phyloP scores from a whole-genome alignment of 2,888 invertebrate genomes.

The Lymantria monacha region DNA sequence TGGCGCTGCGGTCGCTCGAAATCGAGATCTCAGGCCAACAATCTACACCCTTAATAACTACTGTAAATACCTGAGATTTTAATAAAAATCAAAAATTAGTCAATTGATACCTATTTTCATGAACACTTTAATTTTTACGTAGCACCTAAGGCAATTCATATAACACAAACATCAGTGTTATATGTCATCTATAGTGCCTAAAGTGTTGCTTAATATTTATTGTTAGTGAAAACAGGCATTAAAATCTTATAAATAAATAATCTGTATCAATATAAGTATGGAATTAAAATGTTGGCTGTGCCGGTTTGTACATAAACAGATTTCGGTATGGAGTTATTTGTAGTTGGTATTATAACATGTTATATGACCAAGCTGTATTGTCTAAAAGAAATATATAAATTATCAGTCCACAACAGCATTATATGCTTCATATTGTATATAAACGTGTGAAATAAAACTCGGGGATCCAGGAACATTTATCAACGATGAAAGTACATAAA shows the following conservation, averaged over 20 bases:
- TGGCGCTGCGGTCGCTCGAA: no score
- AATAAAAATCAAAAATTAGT: conserved; percentile 28
- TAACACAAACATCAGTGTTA: no score
- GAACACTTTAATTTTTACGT: no score
- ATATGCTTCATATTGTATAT: conserved; percentile 32
- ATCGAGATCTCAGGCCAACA: no score
- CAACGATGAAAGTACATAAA: conserved; percentile 57
- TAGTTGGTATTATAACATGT: conserved; percentile 16
- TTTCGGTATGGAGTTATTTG: conserved; percentile 28
- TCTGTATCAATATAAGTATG: conserved; percentile 52
- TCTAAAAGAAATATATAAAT: background rate
- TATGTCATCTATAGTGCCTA: no score
- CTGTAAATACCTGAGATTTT: conserved; percentile 21
- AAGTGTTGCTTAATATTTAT: no score
- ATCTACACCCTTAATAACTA: no score
- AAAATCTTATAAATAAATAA: conserved; percentile 38
- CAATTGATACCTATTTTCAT: conserved; percentile 28
- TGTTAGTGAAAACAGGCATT: no score
- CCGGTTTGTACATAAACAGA: conserved; percentile 41
- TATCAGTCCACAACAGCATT: conserved; percentile 1
- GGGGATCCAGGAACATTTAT: conserved; percentile 35
- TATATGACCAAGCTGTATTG: background rate
- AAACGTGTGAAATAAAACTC: conserved; percentile 23
- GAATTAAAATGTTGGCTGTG: conserved; percentile 70
- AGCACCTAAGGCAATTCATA: no score